Conservation (phyloP, 2,113 vertebrate genomes). For the Anhinga anhinga region DNA sequence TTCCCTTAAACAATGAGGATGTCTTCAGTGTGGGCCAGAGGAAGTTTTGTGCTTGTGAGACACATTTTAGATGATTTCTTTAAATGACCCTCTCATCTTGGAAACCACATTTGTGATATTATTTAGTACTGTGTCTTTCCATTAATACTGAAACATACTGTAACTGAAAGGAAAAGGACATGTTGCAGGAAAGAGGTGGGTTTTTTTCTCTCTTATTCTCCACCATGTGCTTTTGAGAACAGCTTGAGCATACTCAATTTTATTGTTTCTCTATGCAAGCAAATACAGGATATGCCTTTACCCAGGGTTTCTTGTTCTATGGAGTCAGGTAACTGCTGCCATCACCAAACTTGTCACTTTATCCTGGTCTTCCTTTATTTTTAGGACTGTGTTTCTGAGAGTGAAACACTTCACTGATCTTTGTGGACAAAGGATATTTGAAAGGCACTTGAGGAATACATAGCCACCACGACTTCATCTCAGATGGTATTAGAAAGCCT, state of each 20-base stretch:
- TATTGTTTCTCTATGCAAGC: background rate
- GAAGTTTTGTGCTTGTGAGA: background rate
- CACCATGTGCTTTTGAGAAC: background rate
- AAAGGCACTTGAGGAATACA: background rate
- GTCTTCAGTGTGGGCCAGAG: background rate
- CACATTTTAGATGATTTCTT: background rate
- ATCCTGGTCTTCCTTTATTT: background rate
- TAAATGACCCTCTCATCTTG: background rate
- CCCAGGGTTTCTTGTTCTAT: background rate
- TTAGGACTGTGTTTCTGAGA: background rate
- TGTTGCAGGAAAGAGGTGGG: background rate
- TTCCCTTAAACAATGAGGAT: background rate
- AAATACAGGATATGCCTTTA: background rate
- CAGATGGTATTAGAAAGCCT: background rate
- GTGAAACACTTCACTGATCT: background rate
- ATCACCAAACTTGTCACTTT: background rate
- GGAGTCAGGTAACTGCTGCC: background rate
- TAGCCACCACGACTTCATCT: background rate
- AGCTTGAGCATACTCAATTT: background rate
- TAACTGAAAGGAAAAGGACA: background rate
- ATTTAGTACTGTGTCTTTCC: background rate
- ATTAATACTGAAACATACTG: background rate
- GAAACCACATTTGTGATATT: background rate
- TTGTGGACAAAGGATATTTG: background rate
- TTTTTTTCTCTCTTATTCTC: background rate